A percentile compares a stretch with the other conserved stretches of the same genome.
phyloP scores from a whole-genome alignment of 1,140 invertebrate genomes.

The Zaprionus vittiger region DNA sequence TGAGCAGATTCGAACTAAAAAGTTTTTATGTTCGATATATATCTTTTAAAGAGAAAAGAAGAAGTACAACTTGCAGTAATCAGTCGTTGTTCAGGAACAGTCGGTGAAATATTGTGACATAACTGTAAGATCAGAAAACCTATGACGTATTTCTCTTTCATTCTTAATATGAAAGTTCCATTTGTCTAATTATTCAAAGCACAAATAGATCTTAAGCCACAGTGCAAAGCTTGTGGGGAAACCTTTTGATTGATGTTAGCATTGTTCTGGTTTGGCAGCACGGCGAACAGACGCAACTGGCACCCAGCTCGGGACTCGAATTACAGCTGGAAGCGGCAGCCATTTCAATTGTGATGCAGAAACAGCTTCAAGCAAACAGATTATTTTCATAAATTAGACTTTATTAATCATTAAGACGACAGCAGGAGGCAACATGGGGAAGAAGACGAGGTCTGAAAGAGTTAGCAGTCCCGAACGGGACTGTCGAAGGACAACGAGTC shows the following conservation, averaged over 20 bases:
- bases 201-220: constrained; percentile 31
- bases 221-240: constrained; percentile 56
- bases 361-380: constrained; percentile 65
- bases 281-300: constrained; percentile 42
- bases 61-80: neutral
- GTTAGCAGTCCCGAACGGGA: constrained; percentile 7
- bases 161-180: constrained; percentile 28
- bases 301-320: constrained; percentile 50
- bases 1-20: neutral
- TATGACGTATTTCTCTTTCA: neutral
- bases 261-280: constrained; percentile 68
- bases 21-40: neutral
- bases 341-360: constrained; percentile 38
- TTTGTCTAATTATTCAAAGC: constrained; percentile 71
- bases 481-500: constrained; percentile 75
- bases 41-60: no score
- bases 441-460: constrained; percentile 7
- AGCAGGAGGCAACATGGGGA: constrained; percentile 47
- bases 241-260: constrained; percentile 71
- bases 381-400: constrained; percentile 83
- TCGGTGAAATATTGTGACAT: neutral
- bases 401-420: constrained; percentile 82
- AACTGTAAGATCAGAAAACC: neutral
- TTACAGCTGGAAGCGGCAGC: constrained; percentile 65
- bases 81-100: neutral